Conservation (phyloP, 2,113 vertebrate genomes). For the Mesocricetus auratus region DNA sequence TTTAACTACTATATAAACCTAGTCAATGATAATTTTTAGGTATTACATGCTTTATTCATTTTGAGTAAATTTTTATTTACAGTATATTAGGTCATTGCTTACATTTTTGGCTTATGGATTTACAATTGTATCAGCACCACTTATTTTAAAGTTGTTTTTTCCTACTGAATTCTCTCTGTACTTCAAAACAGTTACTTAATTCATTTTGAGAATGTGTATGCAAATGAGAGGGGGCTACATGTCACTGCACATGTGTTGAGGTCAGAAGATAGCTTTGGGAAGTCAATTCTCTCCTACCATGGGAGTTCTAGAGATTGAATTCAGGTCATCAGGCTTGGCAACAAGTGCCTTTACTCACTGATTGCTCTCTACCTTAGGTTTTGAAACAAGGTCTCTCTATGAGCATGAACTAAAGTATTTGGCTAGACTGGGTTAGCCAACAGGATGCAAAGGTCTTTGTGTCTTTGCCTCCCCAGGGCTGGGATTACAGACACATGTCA, state of each 20-base stretch:
- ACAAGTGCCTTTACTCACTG: neutral
- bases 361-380: neutral
- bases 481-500: neutral
- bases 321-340: neutral
- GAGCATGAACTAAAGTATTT: neutral
- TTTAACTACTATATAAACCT: neutral
- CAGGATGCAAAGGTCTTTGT: neutral
- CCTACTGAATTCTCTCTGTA: neutral
- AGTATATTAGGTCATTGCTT: neutral
- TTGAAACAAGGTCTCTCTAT: neutral
- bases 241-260: neutral
- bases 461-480: neutral
- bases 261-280: neutral
- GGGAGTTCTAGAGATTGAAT: neutral
- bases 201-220: neutral
- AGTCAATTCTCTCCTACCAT: neutral
- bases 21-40: neutral
- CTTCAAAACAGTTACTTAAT: neutral
- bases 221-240: neutral
- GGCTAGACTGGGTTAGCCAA: neutral
- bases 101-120: neutral
- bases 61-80: slow-evolving; percentile 4
- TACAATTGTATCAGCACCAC: neutral
- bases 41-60: slow-evolving; percentile 27
- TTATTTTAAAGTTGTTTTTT: neutral